Evolutionary conservation across 2,888 invertebrate species (phyloP).

Genomic region (Subacronicta megacephala): DNA sequence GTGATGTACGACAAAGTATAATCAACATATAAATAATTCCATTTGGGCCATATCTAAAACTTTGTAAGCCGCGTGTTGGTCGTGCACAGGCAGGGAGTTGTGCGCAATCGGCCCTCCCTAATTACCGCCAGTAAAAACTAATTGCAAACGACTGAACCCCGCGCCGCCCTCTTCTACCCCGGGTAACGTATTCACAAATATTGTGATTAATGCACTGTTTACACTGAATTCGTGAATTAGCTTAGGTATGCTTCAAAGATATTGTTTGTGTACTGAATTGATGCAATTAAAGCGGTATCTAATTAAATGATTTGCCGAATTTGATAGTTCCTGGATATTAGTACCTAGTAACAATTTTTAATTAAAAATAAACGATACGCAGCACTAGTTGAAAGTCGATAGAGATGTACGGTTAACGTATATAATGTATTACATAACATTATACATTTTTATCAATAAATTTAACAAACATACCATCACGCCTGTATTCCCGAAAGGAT

Average conservation of each 20-base stretch:
- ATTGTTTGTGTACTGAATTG: slow-evolving; percentile 15
- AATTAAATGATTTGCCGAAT: not conserved
- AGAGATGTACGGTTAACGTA: too few species aligned
- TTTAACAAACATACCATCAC: too few species aligned
- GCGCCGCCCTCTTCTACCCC: slow-evolving; percentile 29
- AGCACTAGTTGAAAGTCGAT: too few species aligned
- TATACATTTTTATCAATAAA: too few species aligned
- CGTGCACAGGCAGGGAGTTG: slow-evolving; percentile 66
- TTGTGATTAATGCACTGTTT: slow-evolving; percentile 61
- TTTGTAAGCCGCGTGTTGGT: slow-evolving; percentile 52
- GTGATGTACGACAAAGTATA: too few species aligned
- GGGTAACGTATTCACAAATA: slow-evolving; percentile 57
- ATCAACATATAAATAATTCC: not conserved
- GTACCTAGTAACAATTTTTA: too few species aligned
- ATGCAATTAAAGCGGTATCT: slow-evolving; percentile 19
- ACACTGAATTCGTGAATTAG: slow-evolving; percentile 45
- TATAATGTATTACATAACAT: too few species aligned
- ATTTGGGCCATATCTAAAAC: slow-evolving; percentile 55
- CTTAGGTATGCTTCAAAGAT: slow-evolving; percentile 27
- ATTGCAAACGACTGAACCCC: slow-evolving; percentile 75
- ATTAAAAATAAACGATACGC: too few species aligned
- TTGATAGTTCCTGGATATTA: not conserved
- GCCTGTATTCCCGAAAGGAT: too few species aligned
- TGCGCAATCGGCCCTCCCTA: slow-evolving; percentile 82
- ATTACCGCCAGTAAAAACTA: slow-evolving; percentile 86